Percentiles rank a stretch among this genome's conserved stretches.
Conservation (phyloP, 2,888 invertebrate species). For the Agonopterix alstromeriana region DNA sequence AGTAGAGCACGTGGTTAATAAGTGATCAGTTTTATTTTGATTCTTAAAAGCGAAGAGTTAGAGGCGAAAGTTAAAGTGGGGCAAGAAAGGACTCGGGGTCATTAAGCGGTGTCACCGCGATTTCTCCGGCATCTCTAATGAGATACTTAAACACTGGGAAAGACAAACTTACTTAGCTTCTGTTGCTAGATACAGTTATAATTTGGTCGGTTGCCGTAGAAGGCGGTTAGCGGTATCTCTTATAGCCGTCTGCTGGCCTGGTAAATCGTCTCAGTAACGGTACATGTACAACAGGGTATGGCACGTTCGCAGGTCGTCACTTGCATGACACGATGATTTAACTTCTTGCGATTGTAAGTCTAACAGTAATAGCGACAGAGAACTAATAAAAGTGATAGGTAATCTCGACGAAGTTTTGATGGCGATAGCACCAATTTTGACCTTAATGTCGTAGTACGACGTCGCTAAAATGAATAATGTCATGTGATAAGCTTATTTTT, state of each 20-base stretch:
- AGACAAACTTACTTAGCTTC: constrained; percentile 28
- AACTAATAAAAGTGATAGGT: constrained; percentile 1
- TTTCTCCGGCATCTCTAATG: constrained; percentile 40
- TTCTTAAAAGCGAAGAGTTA: constrained; percentile 9
- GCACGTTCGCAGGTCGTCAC: constrained; percentile 9
- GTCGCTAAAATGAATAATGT: constrained; percentile 3
- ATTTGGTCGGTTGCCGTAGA: constrained; percentile 50
- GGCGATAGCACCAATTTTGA: constrained; percentile 1
- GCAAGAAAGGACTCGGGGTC: constrained; percentile 30
- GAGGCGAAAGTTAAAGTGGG: constrained; percentile 15
- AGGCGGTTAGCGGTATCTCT: constrained; percentile 57
- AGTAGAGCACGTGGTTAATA: constrained; percentile 6
- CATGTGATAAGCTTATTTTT: not conserved
- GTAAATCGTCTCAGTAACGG: constrained; percentile 47
- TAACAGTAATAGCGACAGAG: constrained; percentile 10
- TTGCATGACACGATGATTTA: constrained; percentile 12
- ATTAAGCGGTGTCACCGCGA: constrained; percentile 35
- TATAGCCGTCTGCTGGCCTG: constrained; percentile 41
- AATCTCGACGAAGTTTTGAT: not conserved
- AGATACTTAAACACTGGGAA: constrained; percentile 28
- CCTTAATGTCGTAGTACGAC: constrained; percentile 2
- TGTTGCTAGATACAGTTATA: constrained; percentile 55
- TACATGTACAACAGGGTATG: constrained; percentile 27
- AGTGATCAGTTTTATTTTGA: constrained; percentile 4
- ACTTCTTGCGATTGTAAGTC: constrained; percentile 12